Conservation (phyloP, 1,140 invertebrate genomes). For the Pentalonia nigronervosa region DNA sequence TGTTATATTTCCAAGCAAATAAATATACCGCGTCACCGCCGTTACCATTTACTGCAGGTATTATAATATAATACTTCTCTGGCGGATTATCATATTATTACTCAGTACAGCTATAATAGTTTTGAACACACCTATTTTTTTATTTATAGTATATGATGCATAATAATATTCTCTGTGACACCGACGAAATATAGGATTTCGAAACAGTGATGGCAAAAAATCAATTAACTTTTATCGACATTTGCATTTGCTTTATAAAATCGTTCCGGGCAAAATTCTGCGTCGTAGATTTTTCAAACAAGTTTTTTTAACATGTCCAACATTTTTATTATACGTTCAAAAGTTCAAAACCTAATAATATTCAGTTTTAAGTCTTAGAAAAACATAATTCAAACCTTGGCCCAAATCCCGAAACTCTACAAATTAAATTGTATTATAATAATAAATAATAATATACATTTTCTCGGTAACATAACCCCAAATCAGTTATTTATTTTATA, state of each 20-base stretch:
- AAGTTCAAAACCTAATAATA: not conserved
- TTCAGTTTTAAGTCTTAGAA: not conserved
- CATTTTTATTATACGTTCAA: not conserved
- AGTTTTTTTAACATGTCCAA: conserved; percentile 5
- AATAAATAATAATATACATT: conserved; percentile 8
- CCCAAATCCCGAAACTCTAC: not conserved
- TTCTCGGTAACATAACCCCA: not conserved
- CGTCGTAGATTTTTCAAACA: not conserved
- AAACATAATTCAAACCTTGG: conserved; percentile 18
- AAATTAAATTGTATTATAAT: not conserved
- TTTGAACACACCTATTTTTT: not conserved
- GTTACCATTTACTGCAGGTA: not conserved
- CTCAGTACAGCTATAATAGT: not conserved
- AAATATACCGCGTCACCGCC: not conserved
- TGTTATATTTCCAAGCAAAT: not conserved
- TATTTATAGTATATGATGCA: not conserved
- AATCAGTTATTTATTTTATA: not conserved
- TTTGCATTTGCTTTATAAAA: conserved; percentile 7
- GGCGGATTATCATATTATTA: not conserved
- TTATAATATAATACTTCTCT: not conserved
- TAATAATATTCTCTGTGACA: not conserved
- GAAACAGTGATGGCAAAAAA: not conserved
- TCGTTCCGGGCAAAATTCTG: not conserved
- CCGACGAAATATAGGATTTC: not conserved
- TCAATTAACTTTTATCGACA: not conserved